Percentiles rank a stretch among this genome's conserved stretches.
Evolutionary conservation across 2,113 vertebrate genomes (phyloP).

Genomic region (Tichodroma muraria): DNA sequence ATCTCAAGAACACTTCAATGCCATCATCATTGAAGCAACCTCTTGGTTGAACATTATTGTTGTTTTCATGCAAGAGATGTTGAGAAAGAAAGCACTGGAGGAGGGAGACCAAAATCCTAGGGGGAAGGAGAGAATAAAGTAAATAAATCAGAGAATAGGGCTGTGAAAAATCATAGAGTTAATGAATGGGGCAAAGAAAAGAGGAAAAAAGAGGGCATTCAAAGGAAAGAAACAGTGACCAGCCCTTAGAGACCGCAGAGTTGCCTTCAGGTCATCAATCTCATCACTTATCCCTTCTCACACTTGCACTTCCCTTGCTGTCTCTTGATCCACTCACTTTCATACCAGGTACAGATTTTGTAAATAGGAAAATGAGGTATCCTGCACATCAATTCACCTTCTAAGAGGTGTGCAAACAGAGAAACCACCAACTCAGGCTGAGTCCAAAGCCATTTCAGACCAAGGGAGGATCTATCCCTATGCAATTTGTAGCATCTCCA

Average conservation of each 20-base stretch:
- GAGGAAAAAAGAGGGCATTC: neutral
- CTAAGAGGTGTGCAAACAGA: neutral
- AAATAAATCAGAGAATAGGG: neutral
- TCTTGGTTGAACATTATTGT: neutral
- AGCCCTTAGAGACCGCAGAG: neutral
- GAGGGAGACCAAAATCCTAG: neutral
- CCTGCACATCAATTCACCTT: neutral
- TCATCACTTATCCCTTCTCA: neutral
- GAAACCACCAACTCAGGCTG: neutral
- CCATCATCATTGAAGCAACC: neutral
- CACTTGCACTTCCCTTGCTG: neutral
- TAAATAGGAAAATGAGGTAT: neutral
- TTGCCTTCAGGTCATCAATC: neutral
- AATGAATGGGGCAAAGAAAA: neutral
- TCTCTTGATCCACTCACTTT: neutral
- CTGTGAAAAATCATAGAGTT: neutral
- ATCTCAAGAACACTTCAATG: neutral
- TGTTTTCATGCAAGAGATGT: neutral
- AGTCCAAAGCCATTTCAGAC: neutral
- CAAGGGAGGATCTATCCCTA: neutral
- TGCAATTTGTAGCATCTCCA: neutral
- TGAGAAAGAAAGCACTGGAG: neutral
- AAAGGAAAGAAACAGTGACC: neutral
- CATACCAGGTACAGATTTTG: neutral
- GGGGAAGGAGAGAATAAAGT: neutral